Base-by-base conservation (phyloP, 2,888 invertebrate species). In the Lasioglossum figueresi region DNA sequence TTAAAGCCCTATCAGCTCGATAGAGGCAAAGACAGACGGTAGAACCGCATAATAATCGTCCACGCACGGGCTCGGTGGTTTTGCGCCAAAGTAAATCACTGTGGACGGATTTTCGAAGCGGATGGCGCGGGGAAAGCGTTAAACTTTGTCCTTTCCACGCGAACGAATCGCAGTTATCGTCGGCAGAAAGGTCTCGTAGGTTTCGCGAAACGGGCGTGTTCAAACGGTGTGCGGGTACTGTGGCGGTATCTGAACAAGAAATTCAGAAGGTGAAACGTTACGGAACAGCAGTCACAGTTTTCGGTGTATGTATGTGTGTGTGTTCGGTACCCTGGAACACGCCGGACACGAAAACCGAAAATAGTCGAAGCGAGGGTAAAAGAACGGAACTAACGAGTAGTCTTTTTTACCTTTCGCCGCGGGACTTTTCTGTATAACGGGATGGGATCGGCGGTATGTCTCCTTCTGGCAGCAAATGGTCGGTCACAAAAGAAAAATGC, bases 81-180 rank as follows among this genome's bases (percentile, higher is more conserved):
- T 19, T n/a, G n/a, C 16, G 6, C 31, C 31, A 63, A 31, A 40
- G 63, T 83, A 66, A 72, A 85, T 85, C 85, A 43, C 74, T 70
- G 40, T 27, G 59, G 56, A 76, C 84, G 76, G 79, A 84, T 80
- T 77, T 80, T 74, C 68, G 77, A 73, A 78, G 66, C 66, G 81
- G 76, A 72, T 43, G 63, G 34, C 19, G 37, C 66, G 31, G 66
- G 72, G 52, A 23, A 73, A 84, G 77, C 89, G 86, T 72, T 81
- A 79, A 88, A 89, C 81, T 89, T 86, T 75, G 79, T 74, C 76
- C 80, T 77, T 85, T 81, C 81, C 83, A 72, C 70, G 82, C 76
- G 78, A 86, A 85, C 83, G 76, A 82, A 76, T 76, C 82, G 76
- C 63, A 87, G 79, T 63, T 63, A 81, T 82, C 83, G 74, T 31